Conservation (phyloP, 2,888 invertebrate species). For the Drosophila ezoana region DNA sequence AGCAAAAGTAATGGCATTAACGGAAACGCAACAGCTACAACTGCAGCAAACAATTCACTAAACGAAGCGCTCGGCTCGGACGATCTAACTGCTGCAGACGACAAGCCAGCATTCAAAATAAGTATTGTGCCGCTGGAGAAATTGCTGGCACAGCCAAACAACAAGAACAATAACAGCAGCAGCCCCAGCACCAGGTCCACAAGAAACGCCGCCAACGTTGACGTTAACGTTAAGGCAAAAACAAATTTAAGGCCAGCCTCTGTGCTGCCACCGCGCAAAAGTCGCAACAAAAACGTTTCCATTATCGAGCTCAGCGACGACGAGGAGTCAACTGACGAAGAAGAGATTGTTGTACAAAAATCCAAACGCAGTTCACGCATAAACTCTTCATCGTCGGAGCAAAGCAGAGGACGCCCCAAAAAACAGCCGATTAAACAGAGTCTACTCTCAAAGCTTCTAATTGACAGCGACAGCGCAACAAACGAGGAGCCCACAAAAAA, state of each 20-base stretch:
- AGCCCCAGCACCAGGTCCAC: constrained; percentile 5
- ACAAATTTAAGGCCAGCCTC: background rate
- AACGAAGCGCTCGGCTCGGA: constrained; percentile 26
- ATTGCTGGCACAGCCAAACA: constrained; percentile 70
- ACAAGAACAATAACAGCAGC: background rate
- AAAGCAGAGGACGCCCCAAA: constrained; percentile 1
- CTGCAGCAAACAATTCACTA: constrained; percentile 9
- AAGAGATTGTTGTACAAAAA: background rate
- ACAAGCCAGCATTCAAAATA: constrained; percentile 65
- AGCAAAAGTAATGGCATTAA: constrained; percentile 32
- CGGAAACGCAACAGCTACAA: constrained; percentile 13
- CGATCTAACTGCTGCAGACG: constrained; percentile 11
- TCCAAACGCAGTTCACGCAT: constrained; percentile 4
- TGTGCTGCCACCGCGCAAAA: constrained; percentile 31
- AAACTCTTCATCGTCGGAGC: constrained; percentile 13
- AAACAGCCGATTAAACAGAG: constrained; percentile 25
- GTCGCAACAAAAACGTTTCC: constrained; percentile 58
- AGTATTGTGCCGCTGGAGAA: constrained; percentile 82
- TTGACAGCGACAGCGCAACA: constrained; percentile 39
- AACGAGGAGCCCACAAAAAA: constrained; percentile 19
- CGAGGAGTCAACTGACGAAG: constrained; percentile 37
- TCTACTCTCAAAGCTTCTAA: constrained; percentile 41
- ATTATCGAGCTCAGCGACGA: constrained; percentile 76
- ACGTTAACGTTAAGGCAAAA: background rate
- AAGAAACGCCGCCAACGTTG: constrained; percentile 11